Base-by-base conservation (phyloP, 2,888 invertebrate species). In the Lobophora halterata region DNA sequence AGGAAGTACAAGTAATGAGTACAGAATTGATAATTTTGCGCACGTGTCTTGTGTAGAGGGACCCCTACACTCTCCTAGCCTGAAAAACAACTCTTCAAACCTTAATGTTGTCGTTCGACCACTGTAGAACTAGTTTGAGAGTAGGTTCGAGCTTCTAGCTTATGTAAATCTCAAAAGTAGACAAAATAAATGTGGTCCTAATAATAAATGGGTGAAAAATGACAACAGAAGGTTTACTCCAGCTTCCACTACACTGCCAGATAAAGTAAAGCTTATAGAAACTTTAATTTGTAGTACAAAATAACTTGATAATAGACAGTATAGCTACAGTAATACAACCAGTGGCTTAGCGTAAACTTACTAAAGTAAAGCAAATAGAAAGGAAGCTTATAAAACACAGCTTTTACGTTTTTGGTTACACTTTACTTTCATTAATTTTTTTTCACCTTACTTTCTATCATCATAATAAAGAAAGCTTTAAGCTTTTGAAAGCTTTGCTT, bases 1-100 rank as follows among this genome's bases (percentile, higher is more conserved):
- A 86, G 86, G 86, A 86, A 86, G 86, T 86, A 86, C 86, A 86
- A 86, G 86, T 86, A 86, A 85, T 82, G 71, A 81, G 76, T 83
- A 77, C 69, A 82, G 67, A 78, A 74, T 79, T 82, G 75, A 75
- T 82, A 73, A 75, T 71, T 72, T 65, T 74, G 72, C 71, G 85
- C 85, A 85, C 85, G 83, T 81, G 85, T 80, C 80, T 81, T 83
- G 81, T 78, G 71, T 85, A 85, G 81, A 71, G 62, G 75, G 80
- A 80, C 69, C 78, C 75, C 70, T 64, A 72, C 74, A 77, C 76
- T 61, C 66, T 67, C 77, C 76, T 69, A 71, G 76, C 77, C 74
- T 72, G 69, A 69, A 52, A 60, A 57, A 53, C 55, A 52, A 53
- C 49, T 60, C 53, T 61, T 50, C 54, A 48, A 49, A 69, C 73